A percentile compares a stretch with the other conserved stretches of the same genome.
Evolutionary conservation across 2,797 vertebrate genomes (phyloP).

Genomic region (Steatocranus sp.): DNA sequence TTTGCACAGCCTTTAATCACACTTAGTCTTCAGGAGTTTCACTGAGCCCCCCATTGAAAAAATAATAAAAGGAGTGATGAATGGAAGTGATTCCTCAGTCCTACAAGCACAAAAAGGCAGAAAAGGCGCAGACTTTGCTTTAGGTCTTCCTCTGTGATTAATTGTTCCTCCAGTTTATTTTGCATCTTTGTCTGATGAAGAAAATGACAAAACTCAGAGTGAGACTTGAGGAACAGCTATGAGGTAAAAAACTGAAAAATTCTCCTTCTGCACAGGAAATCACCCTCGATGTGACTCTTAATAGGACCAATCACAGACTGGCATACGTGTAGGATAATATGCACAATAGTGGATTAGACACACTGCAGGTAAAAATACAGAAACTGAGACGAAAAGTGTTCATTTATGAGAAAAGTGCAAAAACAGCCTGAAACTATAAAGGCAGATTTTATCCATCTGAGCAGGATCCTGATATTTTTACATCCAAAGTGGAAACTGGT

Average conservation of each 20-base stretch:
- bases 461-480: not conserved
- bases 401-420: not conserved
- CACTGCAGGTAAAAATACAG: rapidly evolving
- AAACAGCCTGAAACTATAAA: not conserved
- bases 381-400: not conserved
- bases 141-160: not conserved
- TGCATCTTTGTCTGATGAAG: not conserved
- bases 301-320: not conserved
- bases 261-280: not conserved
- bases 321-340: rapidly evolving
- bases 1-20: not conserved
- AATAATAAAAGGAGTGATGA: not conserved
- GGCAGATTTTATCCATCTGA: not conserved
- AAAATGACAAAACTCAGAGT: not conserved
- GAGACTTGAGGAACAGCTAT: rapidly evolving
- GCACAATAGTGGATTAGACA: rapidly evolving
- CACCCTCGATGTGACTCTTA: not conserved
- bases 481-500: not conserved
- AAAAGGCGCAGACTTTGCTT: not conserved
- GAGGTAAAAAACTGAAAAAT: rapidly evolving
- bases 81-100: not conserved
- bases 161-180: not conserved
- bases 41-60: not conserved
- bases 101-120: not conserved
- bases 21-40: not conserved